Conservation (phyloP, 2,797 vertebrate genomes). For the Myotis planiceps region DNA sequence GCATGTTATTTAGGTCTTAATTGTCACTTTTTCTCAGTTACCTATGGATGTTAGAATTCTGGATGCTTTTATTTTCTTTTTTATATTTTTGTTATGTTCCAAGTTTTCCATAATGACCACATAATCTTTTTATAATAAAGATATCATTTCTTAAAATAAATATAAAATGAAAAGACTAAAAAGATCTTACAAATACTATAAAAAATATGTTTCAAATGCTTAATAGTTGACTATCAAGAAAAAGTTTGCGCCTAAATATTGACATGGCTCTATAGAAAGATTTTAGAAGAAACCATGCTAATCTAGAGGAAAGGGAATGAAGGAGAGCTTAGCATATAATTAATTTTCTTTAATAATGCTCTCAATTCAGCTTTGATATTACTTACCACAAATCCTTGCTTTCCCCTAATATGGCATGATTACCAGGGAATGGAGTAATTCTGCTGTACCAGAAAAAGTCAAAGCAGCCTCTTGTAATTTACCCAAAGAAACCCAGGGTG, state of each 20-base stretch:
- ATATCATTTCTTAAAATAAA: constrained; percentile 8
- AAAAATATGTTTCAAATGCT: neutral
- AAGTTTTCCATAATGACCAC: neutral
- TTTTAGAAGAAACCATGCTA: neutral
- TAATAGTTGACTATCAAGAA: neutral
- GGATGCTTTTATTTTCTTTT: neutral
- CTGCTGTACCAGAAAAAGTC: neutral
- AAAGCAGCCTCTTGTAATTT: neutral
- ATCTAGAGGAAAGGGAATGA: neutral
- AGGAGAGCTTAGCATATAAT: neutral
- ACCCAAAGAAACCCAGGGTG: neutral
- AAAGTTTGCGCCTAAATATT: neutral
- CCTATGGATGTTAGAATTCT: neutral
- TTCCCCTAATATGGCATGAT: neutral
- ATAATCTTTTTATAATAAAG: neutral
- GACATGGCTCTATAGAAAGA: neutral
- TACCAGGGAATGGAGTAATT: neutral
- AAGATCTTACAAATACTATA: neutral
- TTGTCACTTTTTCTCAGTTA: neutral
- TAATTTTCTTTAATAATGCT: neutral
- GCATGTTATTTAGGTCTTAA: neutral
- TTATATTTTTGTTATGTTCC: neutral
- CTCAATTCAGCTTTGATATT: neutral
- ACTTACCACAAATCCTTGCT: neutral
- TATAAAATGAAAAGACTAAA: neutral